Conservation (phyloP, 2,888 invertebrate genomes). For the Xestia rhomboidea region DNA sequence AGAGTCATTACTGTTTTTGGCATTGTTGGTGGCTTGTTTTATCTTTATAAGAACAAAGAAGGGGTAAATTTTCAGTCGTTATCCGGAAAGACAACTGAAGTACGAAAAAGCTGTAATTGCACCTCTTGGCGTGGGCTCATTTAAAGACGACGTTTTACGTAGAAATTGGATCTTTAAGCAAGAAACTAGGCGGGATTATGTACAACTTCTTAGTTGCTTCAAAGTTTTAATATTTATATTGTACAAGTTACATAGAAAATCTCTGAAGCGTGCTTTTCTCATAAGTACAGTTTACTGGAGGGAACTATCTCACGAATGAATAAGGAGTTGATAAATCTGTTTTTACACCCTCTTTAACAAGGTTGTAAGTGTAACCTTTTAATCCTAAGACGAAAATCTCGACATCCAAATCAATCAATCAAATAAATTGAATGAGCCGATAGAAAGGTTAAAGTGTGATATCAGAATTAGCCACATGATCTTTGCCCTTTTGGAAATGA, state of each 20-base stretch:
- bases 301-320: neutral
- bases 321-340: neutral
- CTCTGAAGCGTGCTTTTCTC: neutral
- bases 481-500: constrained; percentile 26
- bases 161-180: constrained; percentile 11
- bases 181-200: neutral
- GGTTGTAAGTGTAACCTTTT: neutral
- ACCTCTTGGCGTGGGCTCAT: neutral
- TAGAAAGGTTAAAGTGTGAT: constrained; percentile 15
- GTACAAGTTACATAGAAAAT: neutral
- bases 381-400: constrained; percentile 2
- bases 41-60: constrained; percentile 8
- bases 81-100: constrained; percentile 37
- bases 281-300: neutral
- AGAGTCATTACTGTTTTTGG: constrained; percentile 43
- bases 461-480: constrained; percentile 1
- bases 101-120: constrained; percentile 33
- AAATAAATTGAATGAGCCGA: constrained; percentile 19
- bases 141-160: constrained; percentile 13
- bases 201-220: neutral
- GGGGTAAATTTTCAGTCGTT: constrained; percentile 9
- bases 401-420: constrained; percentile 10
- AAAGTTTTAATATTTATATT: constrained; percentile 8
- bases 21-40: constrained; percentile 23
- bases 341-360: neutral